Base-by-base conservation (phyloP, 2,888 invertebrate genomes). In the Phyllotreta cruciferae region DNA sequence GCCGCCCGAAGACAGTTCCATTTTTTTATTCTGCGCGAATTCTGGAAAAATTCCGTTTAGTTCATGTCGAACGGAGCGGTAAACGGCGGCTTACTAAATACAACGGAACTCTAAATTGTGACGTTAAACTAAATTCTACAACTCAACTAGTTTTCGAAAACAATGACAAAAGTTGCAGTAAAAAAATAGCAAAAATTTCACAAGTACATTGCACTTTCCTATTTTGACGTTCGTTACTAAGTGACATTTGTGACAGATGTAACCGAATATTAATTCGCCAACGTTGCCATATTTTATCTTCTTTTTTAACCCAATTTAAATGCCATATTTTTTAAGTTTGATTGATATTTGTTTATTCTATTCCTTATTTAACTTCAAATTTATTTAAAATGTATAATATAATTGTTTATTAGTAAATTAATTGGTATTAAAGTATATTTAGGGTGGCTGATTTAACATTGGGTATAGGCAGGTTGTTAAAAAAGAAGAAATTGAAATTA, bases 1-100 rank as follows among this genome's bases (percentile, higher is more conserved):
- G 55, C 73, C 70, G 68, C 76, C 75, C 58, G 73, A 66, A 72
- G 78, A 77, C 72, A 78, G 69, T 66, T 77, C 77, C 77, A 78
- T 78, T 69, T 68, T 71, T 68, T 72, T 66, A n/a, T n/a, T n/a
- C n/a, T n/a, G 24, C 4, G 24, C 24, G 42, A 41, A 44, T 39
- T 53, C 34, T 49, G 56, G 62, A 62, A 54, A 45, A 64, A 41
- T 52, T 34, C 34, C 39, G 55, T 60, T 58, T 68, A 63, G 56
- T 66, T 38, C 55, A 58, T 61, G 64, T 69, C 66, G 66, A 58
- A 50, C 66, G 64, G 36, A 47, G 13, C 52, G 6, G 44, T 14
- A 7, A 42, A 36, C 49, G 11, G 53, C 57, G 39, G 50, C 54
- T 57, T 49, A 60, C 56, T 38, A 34, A n/a, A 41, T 49, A 58